Conservation (phyloP, 2,888 invertebrate genomes). For the Cephalotes varians region DNA sequence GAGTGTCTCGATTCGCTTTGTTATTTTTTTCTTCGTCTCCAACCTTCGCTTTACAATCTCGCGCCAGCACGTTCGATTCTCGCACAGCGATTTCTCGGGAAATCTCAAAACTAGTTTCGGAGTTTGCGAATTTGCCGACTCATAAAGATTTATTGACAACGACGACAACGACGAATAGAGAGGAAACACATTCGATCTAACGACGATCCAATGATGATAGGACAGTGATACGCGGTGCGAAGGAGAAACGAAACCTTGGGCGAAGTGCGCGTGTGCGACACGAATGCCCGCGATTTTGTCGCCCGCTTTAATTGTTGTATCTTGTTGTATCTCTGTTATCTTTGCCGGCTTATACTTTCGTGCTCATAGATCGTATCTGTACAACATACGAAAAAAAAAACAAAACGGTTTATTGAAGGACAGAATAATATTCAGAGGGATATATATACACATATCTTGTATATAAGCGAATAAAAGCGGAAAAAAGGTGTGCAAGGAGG, state of each 20-base stretch:
- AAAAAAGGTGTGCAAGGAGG: neutral
- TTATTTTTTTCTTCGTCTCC: neutral
- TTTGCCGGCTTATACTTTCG: neutral
- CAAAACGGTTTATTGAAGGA: neutral
- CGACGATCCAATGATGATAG: conserved; percentile 26
- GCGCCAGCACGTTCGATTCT: neutral
- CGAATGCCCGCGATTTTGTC: conserved; percentile 51
- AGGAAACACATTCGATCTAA: neutral
- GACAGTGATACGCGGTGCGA: conserved; percentile 42
- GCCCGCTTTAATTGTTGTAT: conserved; percentile 32
- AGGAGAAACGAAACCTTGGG: conserved; percentile 27
- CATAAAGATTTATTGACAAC: neutral
- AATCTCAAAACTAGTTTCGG: neutral
- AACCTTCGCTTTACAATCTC: neutral
- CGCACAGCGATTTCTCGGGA: neutral
- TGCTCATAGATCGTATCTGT: neutral
- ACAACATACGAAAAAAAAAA: neutral
- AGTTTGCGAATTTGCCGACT: neutral
- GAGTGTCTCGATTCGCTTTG: conserved; percentile 29
- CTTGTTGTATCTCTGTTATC: too few relatives aligned
- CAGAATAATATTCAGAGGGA: neutral
- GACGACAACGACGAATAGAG: neutral
- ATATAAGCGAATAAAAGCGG: neutral
- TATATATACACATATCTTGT: neutral
- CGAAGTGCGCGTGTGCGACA: conserved; percentile 65